A percentile compares a stretch with the other conserved stretches of the same genome.
Conservation (phyloP, 2,113 vertebrate species). For the Ceyx cyanopectus region DNA sequence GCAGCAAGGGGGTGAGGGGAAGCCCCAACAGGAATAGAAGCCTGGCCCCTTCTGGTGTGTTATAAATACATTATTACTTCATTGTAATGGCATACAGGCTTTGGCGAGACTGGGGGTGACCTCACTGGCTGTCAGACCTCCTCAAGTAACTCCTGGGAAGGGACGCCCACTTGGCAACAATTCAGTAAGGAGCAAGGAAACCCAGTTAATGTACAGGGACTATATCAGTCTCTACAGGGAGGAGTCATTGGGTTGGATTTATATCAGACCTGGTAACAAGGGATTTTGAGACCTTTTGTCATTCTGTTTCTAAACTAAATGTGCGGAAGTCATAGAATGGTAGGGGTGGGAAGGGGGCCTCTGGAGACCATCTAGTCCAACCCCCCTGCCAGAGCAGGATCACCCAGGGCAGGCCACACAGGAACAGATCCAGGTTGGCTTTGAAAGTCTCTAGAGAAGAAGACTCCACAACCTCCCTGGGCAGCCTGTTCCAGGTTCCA, state of each 20-base stretch:
- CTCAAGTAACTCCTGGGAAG: constrained; percentile 51
- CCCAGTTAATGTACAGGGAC: not conserved
- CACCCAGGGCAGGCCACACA: no score
- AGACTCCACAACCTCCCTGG: no score
- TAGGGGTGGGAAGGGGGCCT: no score
- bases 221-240: not conserved
- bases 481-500: no score
- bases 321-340: not conserved
- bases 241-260: not conserved
- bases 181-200: not conserved
- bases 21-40: constrained; percentile 73
- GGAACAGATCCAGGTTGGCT: no score
- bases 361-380: no score
- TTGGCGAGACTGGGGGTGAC: constrained; percentile 77
- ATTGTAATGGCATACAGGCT: constrained; percentile 79
- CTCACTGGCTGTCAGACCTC: constrained; percentile 77
- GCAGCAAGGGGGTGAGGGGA: not conserved
- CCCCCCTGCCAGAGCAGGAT: no score
- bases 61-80: constrained; percentile 85
- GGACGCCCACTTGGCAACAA: not conserved
- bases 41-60: no score
- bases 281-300: not conserved
- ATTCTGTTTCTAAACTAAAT: not conserved
- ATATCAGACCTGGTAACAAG: not conserved
- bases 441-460: no score